These are phyloP conservation scores for Eriosoma lanigerum DNA, from an alignment of 1,140 invertebrate species.

Conservation along the genomic window DNA sequence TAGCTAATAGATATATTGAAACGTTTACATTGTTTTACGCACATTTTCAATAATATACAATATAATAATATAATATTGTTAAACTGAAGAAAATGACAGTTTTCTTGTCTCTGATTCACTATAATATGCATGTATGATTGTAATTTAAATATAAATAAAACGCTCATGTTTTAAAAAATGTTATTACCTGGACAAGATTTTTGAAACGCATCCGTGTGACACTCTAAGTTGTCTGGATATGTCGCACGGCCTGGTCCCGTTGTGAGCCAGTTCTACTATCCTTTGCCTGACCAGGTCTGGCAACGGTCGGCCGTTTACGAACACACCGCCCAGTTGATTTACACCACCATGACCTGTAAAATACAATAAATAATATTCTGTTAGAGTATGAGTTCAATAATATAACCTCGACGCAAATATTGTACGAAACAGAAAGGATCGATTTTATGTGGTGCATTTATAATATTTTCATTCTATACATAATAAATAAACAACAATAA, in stretches of 20 bases:
- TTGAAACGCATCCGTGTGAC: conserved; percentile 90
- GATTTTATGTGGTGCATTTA: not conserved
- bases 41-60: too few relatives aligned
- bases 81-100: too few relatives aligned
- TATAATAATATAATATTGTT: too few relatives aligned
- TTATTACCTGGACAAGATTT: conserved; percentile 86
- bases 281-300: conserved; percentile 91
- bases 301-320: conserved; percentile 92
- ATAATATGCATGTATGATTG: too few relatives aligned
- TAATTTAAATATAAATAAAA: too few relatives aligned
- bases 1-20: too few relatives aligned
- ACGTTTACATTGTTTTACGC: too few relatives aligned
- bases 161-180: too few relatives aligned
- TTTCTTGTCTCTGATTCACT: too few relatives aligned
- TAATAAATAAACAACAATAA: not conserved
- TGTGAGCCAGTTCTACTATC: conserved; percentile 94
- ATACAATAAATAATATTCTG: conserved; percentile 49
- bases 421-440: conserved; percentile 13
- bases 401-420: not conserved
- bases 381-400: not conserved
- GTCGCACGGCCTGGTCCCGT: conserved; percentile 92
- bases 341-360: conserved; percentile 87
- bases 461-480: not conserved
- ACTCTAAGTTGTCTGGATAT: conserved; percentile 87
- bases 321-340: conserved; percentile 94